Evolutionary conservation across 2,797 vertebrate genomes (phyloP).

Genomic region (Sternotherus odoratus): DNA sequence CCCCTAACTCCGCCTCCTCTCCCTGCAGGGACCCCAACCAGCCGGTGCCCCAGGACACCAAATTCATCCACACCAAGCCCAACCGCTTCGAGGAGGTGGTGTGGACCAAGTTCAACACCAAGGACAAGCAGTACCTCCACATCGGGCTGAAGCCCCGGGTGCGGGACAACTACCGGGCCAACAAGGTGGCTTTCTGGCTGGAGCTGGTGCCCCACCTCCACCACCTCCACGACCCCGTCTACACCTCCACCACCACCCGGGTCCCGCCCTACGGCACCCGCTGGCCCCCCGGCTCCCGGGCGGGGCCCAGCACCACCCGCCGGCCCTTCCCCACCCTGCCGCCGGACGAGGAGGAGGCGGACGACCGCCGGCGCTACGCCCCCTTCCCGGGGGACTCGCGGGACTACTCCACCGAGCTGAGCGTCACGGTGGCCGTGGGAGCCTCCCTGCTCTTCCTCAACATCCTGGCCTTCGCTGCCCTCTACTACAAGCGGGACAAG

Average conservation of each 20-base stretch:
- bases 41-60: slow-evolving; percentile 95
- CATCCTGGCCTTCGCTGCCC: slow-evolving; percentile 93
- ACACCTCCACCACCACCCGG: slow-evolving; percentile 86
- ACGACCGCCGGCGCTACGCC: slow-evolving; percentile 79
- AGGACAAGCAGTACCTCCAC: slow-evolving; percentile 96
- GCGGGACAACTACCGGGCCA: slow-evolving; percentile 93
- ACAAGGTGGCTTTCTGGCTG: slow-evolving; percentile 96
- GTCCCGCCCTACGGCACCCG: slow-evolving; percentile 80
- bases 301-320: slow-evolving; percentile 83
- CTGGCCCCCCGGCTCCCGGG: slow-evolving; percentile 75
- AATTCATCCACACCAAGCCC: slow-evolving; percentile 97
- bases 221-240: slow-evolving; percentile 86
- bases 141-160: slow-evolving; percentile 94
- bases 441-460: slow-evolving; percentile 95
- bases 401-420: slow-evolving; percentile 94
- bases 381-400: slow-evolving; percentile 89
- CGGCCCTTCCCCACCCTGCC: slow-evolving; percentile 86
- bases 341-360: slow-evolving; percentile 78
- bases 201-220: slow-evolving; percentile 94
- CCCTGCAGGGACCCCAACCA: slow-evolving; percentile 90
- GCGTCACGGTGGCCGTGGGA: slow-evolving; percentile 92
- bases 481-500: slow-evolving; percentile 95
- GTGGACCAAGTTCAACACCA: slow-evolving; percentile 96
- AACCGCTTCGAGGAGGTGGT: slow-evolving; percentile 97
- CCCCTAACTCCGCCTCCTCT: background rate